phyloP scores from a whole-genome alignment of 2,797 vertebrate genomes.

The Phalanger gymnotis region DNA sequence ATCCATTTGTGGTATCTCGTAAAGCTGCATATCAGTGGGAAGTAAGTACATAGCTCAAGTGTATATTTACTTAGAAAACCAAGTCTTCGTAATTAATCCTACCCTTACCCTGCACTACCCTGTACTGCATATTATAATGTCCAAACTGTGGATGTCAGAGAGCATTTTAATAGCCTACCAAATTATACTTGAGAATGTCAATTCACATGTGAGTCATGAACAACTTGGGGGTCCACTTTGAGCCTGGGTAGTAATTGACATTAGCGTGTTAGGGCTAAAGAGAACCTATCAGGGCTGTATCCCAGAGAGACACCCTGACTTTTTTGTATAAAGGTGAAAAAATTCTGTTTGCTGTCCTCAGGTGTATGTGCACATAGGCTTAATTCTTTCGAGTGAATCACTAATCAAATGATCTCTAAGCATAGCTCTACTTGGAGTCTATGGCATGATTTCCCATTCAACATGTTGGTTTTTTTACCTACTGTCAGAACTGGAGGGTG shows the following conservation, averaged over 20 bases:
- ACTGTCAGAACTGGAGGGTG: neutral
- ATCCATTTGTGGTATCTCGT: slow-evolving; percentile 67
- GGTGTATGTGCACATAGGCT: neutral
- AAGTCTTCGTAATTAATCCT: neutral
- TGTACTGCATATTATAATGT: neutral
- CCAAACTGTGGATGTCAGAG: neutral
- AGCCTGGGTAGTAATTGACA: neutral
- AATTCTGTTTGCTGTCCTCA: neutral
- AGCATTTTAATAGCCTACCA: neutral
- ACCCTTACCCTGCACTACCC: neutral
- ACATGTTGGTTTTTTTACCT: neutral
- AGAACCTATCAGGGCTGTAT: neutral
- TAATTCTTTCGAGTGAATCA: neutral
- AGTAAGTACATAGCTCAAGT: slow-evolving; percentile 52
- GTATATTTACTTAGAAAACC: neutral
- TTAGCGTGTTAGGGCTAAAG: neutral
- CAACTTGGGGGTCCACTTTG: neutral
- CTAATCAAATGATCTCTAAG: neutral
- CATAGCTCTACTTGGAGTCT: neutral
- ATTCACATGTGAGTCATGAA: neutral
- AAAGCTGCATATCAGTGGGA: slow-evolving; percentile 67
- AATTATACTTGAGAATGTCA: neutral
- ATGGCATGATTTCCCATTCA: neutral
- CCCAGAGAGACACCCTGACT: neutral
- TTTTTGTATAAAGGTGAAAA: neutral